Base-by-base conservation (phyloP, 2,888 invertebrate genomes). In the Aphelenchoides bicaudatus region DNA sequence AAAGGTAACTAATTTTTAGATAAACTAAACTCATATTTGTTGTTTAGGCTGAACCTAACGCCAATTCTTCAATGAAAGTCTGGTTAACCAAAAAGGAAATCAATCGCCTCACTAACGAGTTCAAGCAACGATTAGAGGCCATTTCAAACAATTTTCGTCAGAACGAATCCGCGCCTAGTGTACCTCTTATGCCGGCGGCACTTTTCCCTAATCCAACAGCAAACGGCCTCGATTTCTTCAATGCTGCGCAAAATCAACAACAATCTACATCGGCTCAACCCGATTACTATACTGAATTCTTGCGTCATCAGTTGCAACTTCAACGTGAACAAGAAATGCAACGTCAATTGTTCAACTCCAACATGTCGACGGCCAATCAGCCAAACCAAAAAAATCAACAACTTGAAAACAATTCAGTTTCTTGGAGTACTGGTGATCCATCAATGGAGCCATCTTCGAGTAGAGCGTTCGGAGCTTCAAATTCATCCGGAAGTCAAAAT, bases 321-420 rank as follows among this genome's bases (percentile, higher is more conserved):
- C 52, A 51, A 46, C 1, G 28, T 19, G 37, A 51, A 47, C 21
- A 51, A 10, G 52, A 51, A 2, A 2, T 51, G 10, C 52, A 51
- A 16, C 43, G 52, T 23, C 52, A 30, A 2, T 13, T 51, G 1
- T 13, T 51, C 4, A n/a, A n/a, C n/a, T n/a, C n/a, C n/a, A n/a
- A n/a, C n/a, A n/a, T n/a, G n/a, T n/a, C n/a, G n/a, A n/a, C n/a
- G n/a, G n/a, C n/a, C n/a, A n/a, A n/a, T n/a, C n/a, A n/a, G n/a
- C n/a, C n/a, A n/a, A n/a, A n/a, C n/a, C n/a, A n/a, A n/a, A n/a
- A n/a, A n/a, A n/a, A n/a, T n/a, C n/a, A n/a, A n/a, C n/a, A n/a
- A n/a, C n/a, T n/a, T n/a, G n/a, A n/a, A n/a, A n/a, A n/a, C n/a
- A n/a, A n/a, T n/a, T n/a, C n/a, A n/a, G n/a, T n/a, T n/a, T n/a